phyloP scores from a whole-genome alignment of 2,797 vertebrate species.

The Phataginus tetradactyla region DNA sequence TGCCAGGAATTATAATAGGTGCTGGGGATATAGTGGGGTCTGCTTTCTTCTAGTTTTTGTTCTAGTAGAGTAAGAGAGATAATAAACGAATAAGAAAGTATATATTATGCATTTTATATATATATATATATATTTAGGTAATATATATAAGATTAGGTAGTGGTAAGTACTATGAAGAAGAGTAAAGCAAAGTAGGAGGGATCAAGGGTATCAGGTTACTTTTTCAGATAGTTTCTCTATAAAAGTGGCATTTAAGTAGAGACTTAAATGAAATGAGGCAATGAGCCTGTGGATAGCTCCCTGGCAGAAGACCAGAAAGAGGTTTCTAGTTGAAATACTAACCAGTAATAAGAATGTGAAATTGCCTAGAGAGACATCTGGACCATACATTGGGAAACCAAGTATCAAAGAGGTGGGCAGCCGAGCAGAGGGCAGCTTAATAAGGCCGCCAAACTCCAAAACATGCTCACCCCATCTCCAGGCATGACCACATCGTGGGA shows the following conservation, averaged over 20 bases:
- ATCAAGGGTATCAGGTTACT: neutral
- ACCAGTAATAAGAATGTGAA: neutral
- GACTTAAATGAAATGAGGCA: neutral
- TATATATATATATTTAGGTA: neutral
- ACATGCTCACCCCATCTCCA: neutral
- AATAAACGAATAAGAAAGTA: neutral
- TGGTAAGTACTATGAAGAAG: neutral
- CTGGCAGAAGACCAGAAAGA: neutral
- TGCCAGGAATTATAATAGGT: neutral
- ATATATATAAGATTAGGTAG: neutral
- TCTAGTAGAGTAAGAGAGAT: neutral
- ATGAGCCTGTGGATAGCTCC: neutral
- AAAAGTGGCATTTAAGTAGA: conserved; percentile 24
- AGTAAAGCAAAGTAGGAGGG: neutral
- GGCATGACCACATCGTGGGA: neutral
- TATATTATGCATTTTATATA: neutral
- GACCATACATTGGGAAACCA: neutral
- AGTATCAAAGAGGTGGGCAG: neutral
- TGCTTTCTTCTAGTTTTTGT: neutral
- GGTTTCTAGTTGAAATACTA: neutral
- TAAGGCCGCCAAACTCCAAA: neutral
- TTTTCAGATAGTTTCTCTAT: neutral
- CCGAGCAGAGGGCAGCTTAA: neutral
- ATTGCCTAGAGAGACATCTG: neutral
- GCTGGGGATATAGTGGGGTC: neutral